A percentile compares a stretch with the other conserved stretches of the same genome.
These are phyloP conservation scores for Poecilia gillii DNA, from an alignment of 2,797 vertebrate genomes.

Conservation along the genomic window DNA sequence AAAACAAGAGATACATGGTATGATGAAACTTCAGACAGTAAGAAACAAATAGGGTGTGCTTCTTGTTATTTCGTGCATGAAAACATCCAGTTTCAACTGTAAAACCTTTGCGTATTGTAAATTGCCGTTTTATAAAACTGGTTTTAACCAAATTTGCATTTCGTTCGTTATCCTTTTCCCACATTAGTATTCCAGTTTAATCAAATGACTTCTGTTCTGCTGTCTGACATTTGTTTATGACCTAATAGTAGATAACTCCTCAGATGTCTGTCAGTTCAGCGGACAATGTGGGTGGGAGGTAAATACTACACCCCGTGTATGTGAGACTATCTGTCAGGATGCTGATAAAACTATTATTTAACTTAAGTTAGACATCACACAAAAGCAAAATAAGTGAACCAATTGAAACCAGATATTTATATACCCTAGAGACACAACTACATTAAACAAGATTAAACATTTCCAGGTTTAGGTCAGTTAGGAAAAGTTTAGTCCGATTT, in stretches of 20 bases:
- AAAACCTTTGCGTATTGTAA: background rate
- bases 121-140: background rate
- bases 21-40: too few species aligned
- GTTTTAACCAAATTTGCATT: background rate
- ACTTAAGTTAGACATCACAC: background rate
- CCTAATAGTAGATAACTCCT: slow-evolving; percentile 22
- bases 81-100: background rate
- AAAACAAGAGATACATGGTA: too few species aligned
- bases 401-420: background rate
- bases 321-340: background rate
- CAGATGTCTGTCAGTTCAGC: slow-evolving; percentile 12
- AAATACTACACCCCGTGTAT: background rate
- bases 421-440: background rate
- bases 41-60: too few species aligned
- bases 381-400: background rate
- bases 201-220: slow-evolving; percentile 23
- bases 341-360: background rate
- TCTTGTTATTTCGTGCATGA: background rate
- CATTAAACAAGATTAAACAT: background rate
- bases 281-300: background rate
- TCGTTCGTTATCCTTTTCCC: background rate
- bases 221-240: slow-evolving; percentile 14
- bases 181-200: background rate
- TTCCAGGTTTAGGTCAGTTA: background rate
- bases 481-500: background rate